Evolutionary conservation across 2,888 invertebrate species (phyloP).

Genomic region (Anthoptus insignis): DNA sequence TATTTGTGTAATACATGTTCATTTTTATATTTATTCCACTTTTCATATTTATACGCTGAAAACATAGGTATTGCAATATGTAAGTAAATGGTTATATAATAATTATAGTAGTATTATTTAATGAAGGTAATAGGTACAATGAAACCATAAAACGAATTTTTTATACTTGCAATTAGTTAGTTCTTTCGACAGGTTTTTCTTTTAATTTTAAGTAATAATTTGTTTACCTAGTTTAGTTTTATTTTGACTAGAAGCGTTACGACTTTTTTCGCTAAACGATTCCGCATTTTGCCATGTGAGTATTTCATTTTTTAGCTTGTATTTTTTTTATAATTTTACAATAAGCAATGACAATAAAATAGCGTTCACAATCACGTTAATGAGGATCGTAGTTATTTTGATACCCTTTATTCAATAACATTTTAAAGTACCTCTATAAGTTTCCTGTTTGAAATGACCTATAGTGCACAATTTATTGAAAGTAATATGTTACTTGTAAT

Average conservation of each 20-base stretch:
- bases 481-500: conserved; percentile 68
- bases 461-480: conserved; percentile 76
- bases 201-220: conserved; percentile 52
- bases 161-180: conserved; percentile 56
- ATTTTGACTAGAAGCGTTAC: conserved; percentile 41
- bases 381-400: background rate
- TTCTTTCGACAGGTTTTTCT: conserved; percentile 56
- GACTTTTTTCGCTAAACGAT: conserved; percentile 33
- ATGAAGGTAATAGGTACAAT: conserved; percentile 58
- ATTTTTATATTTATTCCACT: conserved; percentile 2
- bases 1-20: conserved; percentile 9
- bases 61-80: conserved; percentile 18
- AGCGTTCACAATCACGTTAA: background rate
- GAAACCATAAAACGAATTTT: conserved; percentile 66
- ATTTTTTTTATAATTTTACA: conserved; percentile 50
- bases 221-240: conserved; percentile 56
- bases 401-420: background rate
- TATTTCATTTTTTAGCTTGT: conserved; percentile 55
- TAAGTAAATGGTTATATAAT: conserved; percentile 2
- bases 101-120: conserved; percentile 21
- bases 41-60: background rate
- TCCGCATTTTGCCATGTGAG: conserved; percentile 44
- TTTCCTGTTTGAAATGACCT: conserved; percentile 56
- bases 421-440: conserved; percentile 30
- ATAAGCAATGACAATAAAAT: conserved; percentile 29